Evolutionary conservation across 1,140 invertebrate species (phyloP), one percentile per base, ranked within the genome.

Genomic region (Lepidostoma basale): DNA sequence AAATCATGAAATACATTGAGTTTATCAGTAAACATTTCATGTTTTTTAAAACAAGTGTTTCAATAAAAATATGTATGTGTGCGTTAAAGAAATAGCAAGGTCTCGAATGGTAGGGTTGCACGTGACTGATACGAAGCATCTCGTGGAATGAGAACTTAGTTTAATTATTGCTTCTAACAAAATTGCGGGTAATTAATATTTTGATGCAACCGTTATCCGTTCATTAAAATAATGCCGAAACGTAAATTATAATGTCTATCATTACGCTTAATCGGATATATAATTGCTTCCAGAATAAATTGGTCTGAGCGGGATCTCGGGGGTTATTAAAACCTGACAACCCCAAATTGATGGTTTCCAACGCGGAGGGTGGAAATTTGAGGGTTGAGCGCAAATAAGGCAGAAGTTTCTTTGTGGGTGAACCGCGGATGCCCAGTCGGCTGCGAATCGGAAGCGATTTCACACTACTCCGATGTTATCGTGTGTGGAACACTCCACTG

Each of bases 261-360:
- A 71, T 71, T 63, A 67, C 56, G 65, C 30, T 56, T 56, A 71
- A 71, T 71, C 69, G 69, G 45, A 47, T 52, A 52, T 65, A 54
- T 71, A 71, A 71, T 71, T 71, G 59, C 69, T 67, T 62, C 22
- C 5, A 45, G 64, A 67, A 71, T 71, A 71, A 71, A 71, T 71
- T 67, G 68, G 63, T 60, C 42, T 63, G 47, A 45, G 47, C 49
- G 23, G 42, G 42, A 33, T 52, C 28, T n/a, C 36, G 12, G 44
- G 58, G 68, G 69, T 67, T 71, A 67, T 71, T 67, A 71, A 71
- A 71, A 71, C 58, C 65, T 63, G 64, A 63, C 64, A 67, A 59
- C 58, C 64, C 69, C 69, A 67, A 67, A 69, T 69, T 65, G 68
- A 69, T 69, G 68, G 68, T 65, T 63, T 10, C 16, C n/a, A 56